Conservation (phyloP, 2,797 vertebrate genomes). For the Micropoecilia bifurca region DNA sequence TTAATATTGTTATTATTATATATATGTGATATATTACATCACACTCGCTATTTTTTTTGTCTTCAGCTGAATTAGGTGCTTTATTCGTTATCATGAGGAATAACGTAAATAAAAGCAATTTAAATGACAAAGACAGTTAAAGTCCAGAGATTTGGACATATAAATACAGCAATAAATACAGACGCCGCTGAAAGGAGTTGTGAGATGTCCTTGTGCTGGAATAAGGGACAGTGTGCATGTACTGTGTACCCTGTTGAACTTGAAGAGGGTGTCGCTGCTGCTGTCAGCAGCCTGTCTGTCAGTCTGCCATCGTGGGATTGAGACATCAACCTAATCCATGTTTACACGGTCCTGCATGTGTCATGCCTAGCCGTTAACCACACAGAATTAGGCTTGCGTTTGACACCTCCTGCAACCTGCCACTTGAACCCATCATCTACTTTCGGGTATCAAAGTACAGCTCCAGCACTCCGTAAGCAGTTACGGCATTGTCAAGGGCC, state of each 20-base stretch:
- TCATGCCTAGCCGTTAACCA: constrained; percentile 79
- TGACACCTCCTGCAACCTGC: constrained; percentile 75
- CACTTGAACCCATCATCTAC: constrained; percentile 80
- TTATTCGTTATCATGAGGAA: neutral
- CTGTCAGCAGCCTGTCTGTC: constrained; percentile 73
- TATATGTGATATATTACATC: neutral
- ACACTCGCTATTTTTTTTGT: neutral
- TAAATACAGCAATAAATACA: neutral
- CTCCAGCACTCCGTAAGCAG: constrained; percentile 52
- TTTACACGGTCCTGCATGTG: constrained; percentile 82
- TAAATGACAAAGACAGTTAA: neutral
- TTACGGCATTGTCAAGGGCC: constrained; percentile 58
- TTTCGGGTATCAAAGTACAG: constrained; percentile 63
- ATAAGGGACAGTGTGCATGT: neutral
- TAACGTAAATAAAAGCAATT: neutral
- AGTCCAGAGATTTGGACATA: neutral
- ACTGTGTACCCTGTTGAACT: neutral
- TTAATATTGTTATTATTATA: neutral
- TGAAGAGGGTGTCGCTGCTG: constrained; percentile 31
- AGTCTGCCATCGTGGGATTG: constrained; percentile 82
- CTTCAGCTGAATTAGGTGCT: neutral
- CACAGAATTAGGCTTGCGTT: constrained; percentile 81
- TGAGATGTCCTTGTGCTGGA: neutral
- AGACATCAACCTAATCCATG: constrained; percentile 86
- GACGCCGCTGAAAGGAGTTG: neutral